phyloP scores from a whole-genome alignment of 92 coral and sea anemone genomes.

The Phymanthus crucifer region DNA sequence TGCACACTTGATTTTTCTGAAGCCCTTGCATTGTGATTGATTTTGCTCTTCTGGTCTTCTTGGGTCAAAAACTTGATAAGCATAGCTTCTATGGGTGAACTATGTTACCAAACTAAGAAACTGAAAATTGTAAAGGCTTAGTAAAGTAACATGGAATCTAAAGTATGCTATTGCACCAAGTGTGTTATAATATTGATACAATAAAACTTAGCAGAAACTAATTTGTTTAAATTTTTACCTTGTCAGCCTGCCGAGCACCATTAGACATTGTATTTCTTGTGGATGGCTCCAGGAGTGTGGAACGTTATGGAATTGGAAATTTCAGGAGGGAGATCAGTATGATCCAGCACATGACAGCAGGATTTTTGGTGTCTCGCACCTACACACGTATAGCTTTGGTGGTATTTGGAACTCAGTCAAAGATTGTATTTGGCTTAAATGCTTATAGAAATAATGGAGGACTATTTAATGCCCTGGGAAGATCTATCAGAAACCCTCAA shows the following conservation, averaged over 20 bases:
- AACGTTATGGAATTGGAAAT: conserved; percentile 83
- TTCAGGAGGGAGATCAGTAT: conserved; percentile 72
- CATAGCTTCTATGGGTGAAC: too few relatives aligned
- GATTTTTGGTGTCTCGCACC: conserved; percentile 72
- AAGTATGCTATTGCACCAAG: not conserved
- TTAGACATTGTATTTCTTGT: conserved; percentile 81
- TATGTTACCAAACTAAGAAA: too few relatives aligned
- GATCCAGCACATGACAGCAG: conserved; percentile 65
- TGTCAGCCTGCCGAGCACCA: conserved; percentile 68
- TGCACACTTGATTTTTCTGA: too few relatives aligned
- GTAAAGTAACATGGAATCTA: too few relatives aligned
- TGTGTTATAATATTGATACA: not conserved
- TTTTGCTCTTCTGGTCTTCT: too few relatives aligned
- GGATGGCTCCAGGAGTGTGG: conserved; percentile 87
- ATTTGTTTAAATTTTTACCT: not conserved
- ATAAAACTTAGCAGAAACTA: not conserved
- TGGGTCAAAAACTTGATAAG: too few relatives aligned
- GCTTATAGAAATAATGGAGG: conserved; percentile 62
- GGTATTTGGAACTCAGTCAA: conserved; percentile 60
- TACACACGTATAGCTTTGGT: conserved; percentile 65
- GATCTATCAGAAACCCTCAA: conserved; percentile 58
- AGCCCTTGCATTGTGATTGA: too few relatives aligned
- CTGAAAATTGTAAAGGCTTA: too few relatives aligned
- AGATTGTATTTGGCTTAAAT: conserved; percentile 51
- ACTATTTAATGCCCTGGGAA: conserved; percentile 48